Evolutionary conservation across 2,888 invertebrate genomes (phyloP).

Genomic region (Thelaira solivaga): DNA sequence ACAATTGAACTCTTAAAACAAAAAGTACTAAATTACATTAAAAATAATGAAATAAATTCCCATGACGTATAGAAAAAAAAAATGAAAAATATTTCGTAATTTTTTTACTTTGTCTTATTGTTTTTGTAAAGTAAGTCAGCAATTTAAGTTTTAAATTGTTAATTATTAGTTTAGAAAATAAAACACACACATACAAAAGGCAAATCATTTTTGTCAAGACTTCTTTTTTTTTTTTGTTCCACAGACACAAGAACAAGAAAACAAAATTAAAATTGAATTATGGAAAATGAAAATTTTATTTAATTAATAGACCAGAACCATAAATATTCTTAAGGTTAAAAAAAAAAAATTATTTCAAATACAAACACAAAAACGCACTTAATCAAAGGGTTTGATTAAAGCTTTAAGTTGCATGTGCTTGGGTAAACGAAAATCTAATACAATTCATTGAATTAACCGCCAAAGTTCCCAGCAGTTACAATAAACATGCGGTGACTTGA

Average conservation of each 20-base stretch:
- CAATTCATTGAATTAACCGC: constrained; percentile 62
- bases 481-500: constrained; percentile 63
- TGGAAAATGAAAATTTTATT: constrained; percentile 41
- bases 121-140: constrained; percentile 53
- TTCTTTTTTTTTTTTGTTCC: constrained; percentile 55
- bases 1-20: constrained; percentile 58
- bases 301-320: constrained; percentile 61
- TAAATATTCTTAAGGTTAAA: constrained; percentile 12
- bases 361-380: constrained; percentile 45
- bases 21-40: constrained; percentile 14
- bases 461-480: constrained; percentile 68
- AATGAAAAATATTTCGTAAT: constrained; percentile 58
- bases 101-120: constrained; percentile 35
- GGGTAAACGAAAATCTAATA: constrained; percentile 21
- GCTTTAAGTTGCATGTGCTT: constrained; percentile 10
- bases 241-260: background rate
- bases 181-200: background rate
- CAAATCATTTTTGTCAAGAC: constrained; percentile 49
- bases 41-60: constrained; percentile 60
- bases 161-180: constrained; percentile 58
- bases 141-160: constrained; percentile 63
- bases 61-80: constrained; percentile 51
- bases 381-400: constrained; percentile 37
- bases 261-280: constrained; percentile 5
- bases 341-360: constrained; percentile 12